Evolutionary conservation across 2,797 vertebrate species (phyloP), one percentile per base, ranked within the genome.

Genomic region (Myotis findleyi): DNA sequence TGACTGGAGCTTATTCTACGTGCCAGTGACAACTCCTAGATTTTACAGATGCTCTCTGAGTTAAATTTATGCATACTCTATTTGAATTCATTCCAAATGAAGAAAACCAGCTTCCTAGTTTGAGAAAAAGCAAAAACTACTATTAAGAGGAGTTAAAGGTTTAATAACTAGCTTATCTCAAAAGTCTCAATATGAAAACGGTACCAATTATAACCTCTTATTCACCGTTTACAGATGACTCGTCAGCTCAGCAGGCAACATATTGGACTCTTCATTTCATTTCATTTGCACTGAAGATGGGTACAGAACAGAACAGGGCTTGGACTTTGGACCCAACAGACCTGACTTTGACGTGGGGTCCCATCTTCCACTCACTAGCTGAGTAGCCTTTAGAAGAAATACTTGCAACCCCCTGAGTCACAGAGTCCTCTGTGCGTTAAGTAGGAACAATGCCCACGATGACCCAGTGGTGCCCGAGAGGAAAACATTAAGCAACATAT

Each of bases 31-130:
- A 79, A 55, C 18, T 55, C 30, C 38, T 44, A 73, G 38, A 82
- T 5, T 87, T 94, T 53, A 18, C 12, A 21, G 25, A 14, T 57
- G 17, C 23, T 79, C 44, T n/a, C 53, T 64, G 44, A 84, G 59
- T 82, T 47, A 55, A 68, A 93, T 41, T 16, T 64, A 27, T 64
- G 8, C 16, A 55, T 41, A 53, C 2, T 41, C 38, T 87, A 62
- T 79, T 75, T 86, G 62, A 94, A 80, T 88, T 95, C 49, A 82
- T 49, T 49, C 36, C 33, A 30, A 87, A 73, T 79, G 69, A 93
- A 85, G 36, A 21, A 6, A 90, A 75, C 3, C 47, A 66, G 38
- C n/a, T 84, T 76, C 33, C 36, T 27, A 66, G 64, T 41, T 85
- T 71, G n/a, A 75, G n/a, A 92, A 89, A 75, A 92, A 53, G 12